Conservation (phyloP, 2,888 invertebrate species). For the Diarsia dahlii region DNA sequence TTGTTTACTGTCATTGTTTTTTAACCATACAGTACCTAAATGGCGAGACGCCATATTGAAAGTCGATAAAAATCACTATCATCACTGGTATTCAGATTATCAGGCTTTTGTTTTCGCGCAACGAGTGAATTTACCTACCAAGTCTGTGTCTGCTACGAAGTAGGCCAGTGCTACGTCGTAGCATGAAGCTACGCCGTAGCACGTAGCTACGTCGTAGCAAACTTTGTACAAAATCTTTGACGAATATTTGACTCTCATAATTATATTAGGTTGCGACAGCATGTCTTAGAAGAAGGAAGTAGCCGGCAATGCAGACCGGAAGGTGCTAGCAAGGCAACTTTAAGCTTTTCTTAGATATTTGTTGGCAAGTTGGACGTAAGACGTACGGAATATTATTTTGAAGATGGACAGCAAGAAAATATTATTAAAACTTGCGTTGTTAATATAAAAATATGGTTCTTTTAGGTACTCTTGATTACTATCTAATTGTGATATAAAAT, state of each 20-base stretch:
- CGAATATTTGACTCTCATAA: constrained; percentile 10
- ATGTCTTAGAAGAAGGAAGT: constrained; percentile 13
- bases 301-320: constrained; percentile 3
- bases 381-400: background rate
- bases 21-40: too few species aligned
- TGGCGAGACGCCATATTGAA: too few species aligned
- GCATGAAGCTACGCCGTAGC: constrained; percentile 11
- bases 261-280: background rate
- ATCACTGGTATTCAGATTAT: background rate
- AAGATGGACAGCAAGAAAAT: background rate
- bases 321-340: constrained; percentile 11
- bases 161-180: background rate
- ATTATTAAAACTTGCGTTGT: background rate
- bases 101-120: background rate
- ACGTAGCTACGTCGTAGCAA: constrained; percentile 1
- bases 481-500: background rate
- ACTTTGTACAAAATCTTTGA: background rate
- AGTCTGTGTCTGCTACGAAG: background rate
- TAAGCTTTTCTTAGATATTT: constrained; percentile 10
- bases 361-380: background rate
- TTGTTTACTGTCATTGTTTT: too few species aligned
- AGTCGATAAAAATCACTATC: too few species aligned
- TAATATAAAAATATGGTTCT: background rate
- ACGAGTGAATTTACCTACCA: background rate
- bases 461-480: background rate